Evolutionary conservation across 2,888 invertebrate species (phyloP).

Genomic region (Metacarcinus magister): DNA sequence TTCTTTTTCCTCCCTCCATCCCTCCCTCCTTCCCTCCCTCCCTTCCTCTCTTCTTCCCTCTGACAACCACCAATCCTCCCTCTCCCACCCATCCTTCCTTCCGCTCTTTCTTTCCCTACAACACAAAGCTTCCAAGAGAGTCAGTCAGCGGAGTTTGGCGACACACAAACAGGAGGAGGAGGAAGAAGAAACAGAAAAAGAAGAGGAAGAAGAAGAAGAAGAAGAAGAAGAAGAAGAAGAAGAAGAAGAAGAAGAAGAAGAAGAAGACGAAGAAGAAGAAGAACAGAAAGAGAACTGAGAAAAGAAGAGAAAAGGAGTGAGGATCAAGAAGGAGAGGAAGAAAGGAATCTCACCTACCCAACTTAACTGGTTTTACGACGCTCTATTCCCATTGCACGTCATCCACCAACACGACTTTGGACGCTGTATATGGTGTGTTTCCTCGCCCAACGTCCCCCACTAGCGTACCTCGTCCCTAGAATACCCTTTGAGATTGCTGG

Average conservation of each 20-base stretch:
- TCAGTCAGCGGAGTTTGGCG: background rate
- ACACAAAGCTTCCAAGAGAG: background rate
- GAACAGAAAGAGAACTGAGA: background rate
- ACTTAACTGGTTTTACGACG: background rate
- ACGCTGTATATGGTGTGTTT: background rate
- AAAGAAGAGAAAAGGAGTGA: background rate
- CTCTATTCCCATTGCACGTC: background rate
- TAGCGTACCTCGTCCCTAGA: background rate
- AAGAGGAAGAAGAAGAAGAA: background rate
- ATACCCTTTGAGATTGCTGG: background rate
- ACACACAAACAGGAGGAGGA: background rate
- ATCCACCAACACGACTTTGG: background rate
- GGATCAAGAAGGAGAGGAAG: background rate
- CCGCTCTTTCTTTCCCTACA: background rate
- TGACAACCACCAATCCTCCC: background rate
- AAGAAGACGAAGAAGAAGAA: background rate
- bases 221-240: background rate
- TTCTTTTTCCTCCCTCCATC: background rate
- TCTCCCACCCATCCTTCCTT: background rate
- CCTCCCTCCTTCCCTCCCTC: background rate
- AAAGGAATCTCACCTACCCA: background rate
- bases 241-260: background rate
- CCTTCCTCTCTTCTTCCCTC: background rate
- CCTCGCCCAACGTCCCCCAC: background rate
- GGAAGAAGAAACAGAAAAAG: background rate